These are phyloP conservation scores for Aldabrachelys gigantea DNA, from an alignment of 2,113 vertebrate genomes.

Conservation along the genomic window DNA sequence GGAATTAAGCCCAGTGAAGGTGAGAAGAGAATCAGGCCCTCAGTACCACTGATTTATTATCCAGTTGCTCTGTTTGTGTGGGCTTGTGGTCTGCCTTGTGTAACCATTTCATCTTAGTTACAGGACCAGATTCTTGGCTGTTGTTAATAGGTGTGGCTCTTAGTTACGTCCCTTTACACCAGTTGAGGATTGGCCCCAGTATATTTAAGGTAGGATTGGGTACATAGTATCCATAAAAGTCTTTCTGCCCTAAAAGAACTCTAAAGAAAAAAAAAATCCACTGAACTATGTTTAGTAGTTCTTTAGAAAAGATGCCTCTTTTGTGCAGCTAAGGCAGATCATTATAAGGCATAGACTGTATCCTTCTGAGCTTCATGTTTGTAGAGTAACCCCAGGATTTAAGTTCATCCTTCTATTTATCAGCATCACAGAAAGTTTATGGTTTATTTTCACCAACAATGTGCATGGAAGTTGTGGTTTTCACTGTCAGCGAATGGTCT, in stretches of 20 bases:
- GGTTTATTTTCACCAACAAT: not conserved
- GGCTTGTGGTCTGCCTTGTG: not conserved
- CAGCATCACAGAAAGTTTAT: not conserved
- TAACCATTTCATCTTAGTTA: not conserved
- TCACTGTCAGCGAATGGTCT: not conserved
- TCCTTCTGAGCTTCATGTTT: not conserved
- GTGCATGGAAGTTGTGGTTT: not conserved
- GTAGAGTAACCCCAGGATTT: not conserved
- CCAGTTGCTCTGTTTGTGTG: not conserved
- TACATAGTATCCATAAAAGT: not conserved
- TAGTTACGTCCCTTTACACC: not conserved
- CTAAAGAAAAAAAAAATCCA: not conserved
- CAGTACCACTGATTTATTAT: not conserved
- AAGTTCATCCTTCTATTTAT: not conserved
- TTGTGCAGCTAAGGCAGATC: not conserved
- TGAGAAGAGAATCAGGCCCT: not conserved
- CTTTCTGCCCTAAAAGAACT: not conserved
- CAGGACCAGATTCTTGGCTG: not conserved
- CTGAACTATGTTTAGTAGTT: not conserved
- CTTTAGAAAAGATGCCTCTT: not conserved
- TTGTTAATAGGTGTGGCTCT: not conserved
- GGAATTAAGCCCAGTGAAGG: not conserved
- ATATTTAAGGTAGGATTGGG: not conserved
- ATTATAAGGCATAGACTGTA: not conserved
- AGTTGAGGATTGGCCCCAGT: not conserved